A percentile compares a stretch with the other conserved stretches of the same genome.
phyloP scores from a whole-genome alignment of 2,888 invertebrate species.

The Eurytoma californica region DNA sequence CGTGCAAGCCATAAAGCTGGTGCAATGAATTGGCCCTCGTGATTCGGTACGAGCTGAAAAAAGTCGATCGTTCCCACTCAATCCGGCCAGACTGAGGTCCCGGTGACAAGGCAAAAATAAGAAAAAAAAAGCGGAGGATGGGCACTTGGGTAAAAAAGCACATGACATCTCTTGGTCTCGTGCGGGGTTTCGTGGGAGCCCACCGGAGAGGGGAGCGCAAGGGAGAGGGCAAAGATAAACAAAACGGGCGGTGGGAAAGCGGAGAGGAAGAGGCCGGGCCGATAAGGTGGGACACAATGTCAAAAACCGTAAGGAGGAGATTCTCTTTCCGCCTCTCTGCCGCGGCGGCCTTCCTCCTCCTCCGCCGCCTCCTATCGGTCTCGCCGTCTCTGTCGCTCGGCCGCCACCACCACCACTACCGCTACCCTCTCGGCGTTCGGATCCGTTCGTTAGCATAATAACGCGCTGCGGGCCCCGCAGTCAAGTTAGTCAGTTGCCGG shows the following conservation, averaged over 20 bases:
- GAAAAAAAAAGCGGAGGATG: no score
- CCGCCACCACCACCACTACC: slow-evolving; percentile 34
- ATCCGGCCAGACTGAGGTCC: no score
- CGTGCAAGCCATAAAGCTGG: no score
- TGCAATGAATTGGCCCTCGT: no score
- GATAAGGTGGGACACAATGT: background rate
- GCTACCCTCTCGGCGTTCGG: slow-evolving; percentile 3
- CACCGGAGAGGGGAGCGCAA: no score
- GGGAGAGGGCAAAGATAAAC: slow-evolving; percentile 6
- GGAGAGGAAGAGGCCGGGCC: background rate
- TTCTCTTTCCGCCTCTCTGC: slow-evolving; percentile 14
- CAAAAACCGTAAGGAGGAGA: slow-evolving; percentile 12
- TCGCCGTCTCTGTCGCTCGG: background rate
- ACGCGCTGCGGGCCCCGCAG: slow-evolving; percentile 67
- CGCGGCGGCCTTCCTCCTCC: slow-evolving; percentile 31
- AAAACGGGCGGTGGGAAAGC: background rate
- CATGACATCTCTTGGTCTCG: background rate
- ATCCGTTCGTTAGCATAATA: slow-evolving; percentile 70
- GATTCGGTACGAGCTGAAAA: no score
- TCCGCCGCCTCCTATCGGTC: background rate
- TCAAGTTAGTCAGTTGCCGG: slow-evolving; percentile 69
- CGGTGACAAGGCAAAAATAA: no score
- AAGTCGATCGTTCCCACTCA: no score
- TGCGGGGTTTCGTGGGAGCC: no score
- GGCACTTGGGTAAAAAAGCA: background rate